Base-by-base conservation (phyloP, 2,797 vertebrate species). In the Pseudomugil gertrudae region DNA sequence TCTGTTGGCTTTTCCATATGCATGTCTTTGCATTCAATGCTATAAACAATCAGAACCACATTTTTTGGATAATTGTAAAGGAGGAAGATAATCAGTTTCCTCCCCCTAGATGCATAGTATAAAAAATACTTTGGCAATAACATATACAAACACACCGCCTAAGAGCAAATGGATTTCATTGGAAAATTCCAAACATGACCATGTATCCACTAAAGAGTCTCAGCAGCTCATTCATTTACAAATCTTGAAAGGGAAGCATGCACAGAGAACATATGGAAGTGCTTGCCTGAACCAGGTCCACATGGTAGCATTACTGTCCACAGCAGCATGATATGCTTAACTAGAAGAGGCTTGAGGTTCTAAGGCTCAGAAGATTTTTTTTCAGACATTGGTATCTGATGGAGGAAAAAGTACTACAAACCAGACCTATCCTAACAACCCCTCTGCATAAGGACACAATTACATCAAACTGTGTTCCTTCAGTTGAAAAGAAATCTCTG, bases 221-320 rank as follows among this genome's bases (percentile, higher is more conserved):
- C 64, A 85, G 85, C 89, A 80, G 84, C 77, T 69, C 14, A 73
- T 89, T 92, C 89, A 91, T 93, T 93, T 89, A 92, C 91, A 89
- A 89, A 89, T 90, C 86, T 90, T 87, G 69, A 88, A 90, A 91
- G 87, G 74, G 55, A 87, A 80, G 79, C 69, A 67, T 75, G 83
- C 75, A 35, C 74, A 67, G 72, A 54, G 63, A 58, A 76, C 92
- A 93, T 90, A 76, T 93, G 92, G 90, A 92, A 93, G 79, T 80
- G 73, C 78, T 92, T 92, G 84, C 45, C 72, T 82, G 84, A 88
- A 87, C 80, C 80, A 72, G 71, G 78, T 86, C 88, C 89, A 91
- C 87, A 92, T 89, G 85, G 72, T 65, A 79, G 84, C 60, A 51
- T 84, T 89, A 85, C 87, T 89, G 82, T 85, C 83, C 81, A 76